Conservation (phyloP, 64 coral and sea anemone genomes). For the Stylophora pistillata region DNA sequence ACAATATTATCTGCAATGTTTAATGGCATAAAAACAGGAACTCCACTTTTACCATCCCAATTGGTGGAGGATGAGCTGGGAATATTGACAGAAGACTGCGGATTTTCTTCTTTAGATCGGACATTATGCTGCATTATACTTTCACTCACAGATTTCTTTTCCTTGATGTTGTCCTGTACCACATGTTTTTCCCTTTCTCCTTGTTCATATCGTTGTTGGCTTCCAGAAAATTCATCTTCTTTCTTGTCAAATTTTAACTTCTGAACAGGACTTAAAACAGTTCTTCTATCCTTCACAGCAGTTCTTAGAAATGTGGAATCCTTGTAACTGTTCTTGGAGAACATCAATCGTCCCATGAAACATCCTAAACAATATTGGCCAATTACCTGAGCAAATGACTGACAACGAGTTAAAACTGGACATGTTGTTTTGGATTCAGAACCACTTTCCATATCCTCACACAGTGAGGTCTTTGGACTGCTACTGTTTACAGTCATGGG, state of each 20-base stretch:
- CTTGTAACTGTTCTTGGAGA: constrained; percentile 14
- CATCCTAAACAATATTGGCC: constrained; percentile 57
- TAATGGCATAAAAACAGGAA: neutral
- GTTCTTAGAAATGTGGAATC: constrained; percentile 4
- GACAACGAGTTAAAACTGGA: constrained; percentile 20
- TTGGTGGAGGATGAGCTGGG: neutral
- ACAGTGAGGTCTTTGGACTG: constrained; percentile 2
- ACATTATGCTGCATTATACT: neutral
- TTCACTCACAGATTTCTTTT: neutral
- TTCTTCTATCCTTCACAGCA: neutral
- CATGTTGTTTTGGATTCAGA: constrained; percentile 23
- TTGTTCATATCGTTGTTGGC: neutral
- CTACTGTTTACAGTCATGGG: neutral
- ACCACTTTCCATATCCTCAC: neutral
- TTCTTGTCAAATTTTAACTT: neutral
- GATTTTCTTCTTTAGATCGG: neutral
- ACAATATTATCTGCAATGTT: neutral
- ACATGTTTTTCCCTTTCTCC: neutral
- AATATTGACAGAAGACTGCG: neutral
- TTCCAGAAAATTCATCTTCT: neutral
- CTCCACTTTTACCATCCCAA: neutral
- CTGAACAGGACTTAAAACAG: neutral
- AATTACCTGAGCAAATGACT: constrained; percentile 55
- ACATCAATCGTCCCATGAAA: constrained; percentile 29
- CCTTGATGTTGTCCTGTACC: neutral